A percentile compares a stretch with the other conserved stretches of the same genome.
phyloP scores from a whole-genome alignment of 2,797 vertebrate species.

The Buceros bicornis region DNA sequence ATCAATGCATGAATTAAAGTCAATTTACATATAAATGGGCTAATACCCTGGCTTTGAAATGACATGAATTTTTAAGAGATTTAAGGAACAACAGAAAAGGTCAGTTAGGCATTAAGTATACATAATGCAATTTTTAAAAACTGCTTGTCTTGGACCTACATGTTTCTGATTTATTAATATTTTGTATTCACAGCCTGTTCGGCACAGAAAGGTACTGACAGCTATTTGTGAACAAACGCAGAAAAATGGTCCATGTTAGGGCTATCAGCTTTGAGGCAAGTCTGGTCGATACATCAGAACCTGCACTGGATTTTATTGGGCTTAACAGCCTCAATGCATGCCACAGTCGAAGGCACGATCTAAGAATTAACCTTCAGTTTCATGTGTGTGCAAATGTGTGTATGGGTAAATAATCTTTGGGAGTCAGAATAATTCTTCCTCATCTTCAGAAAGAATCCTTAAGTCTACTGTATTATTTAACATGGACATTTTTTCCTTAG shows the following conservation, averaged over 20 bases:
- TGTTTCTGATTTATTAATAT: slow-evolving; percentile 74
- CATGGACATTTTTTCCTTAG: background rate
- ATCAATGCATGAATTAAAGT: slow-evolving; percentile 85
- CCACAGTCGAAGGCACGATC: background rate
- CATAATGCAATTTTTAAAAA: slow-evolving; percentile 79
- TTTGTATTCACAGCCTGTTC: slow-evolving; percentile 67
- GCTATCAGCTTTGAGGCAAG: background rate
- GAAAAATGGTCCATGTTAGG: background rate
- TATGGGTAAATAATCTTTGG: background rate
- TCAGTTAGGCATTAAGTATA: slow-evolving; percentile 82
- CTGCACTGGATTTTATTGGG: background rate
- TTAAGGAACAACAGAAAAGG: slow-evolving; percentile 82
- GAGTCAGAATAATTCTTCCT: background rate
- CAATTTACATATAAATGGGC: slow-evolving; percentile 88
- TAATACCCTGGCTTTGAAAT: slow-evolving; percentile 81
- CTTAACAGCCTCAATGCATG: background rate
- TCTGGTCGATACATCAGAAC: background rate
- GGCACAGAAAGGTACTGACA: slow-evolving; percentile 41
- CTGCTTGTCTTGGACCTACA: slow-evolving; percentile 59
- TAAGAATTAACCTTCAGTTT: background rate
- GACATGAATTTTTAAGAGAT: slow-evolving; percentile 83
- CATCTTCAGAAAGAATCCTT: background rate
- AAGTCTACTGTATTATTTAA: background rate
- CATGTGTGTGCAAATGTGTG: rapidly evolving
- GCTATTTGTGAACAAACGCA: slow-evolving; percentile 21